phyloP scores from a whole-genome alignment of 2,797 vertebrate genomes.

The Alauda arvensis region DNA sequence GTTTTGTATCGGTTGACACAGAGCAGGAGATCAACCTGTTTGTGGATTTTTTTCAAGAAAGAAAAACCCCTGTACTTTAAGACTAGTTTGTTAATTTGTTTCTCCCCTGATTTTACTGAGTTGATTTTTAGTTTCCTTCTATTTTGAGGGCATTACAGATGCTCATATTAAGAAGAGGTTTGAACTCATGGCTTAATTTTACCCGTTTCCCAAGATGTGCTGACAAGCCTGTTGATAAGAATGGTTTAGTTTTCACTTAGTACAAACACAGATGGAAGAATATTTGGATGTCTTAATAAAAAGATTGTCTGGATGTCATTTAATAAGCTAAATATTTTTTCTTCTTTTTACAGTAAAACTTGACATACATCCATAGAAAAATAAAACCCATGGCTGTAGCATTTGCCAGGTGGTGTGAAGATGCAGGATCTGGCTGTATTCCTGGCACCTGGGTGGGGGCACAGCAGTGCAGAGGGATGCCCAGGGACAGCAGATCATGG shows the following conservation, averaged over 20 bases:
- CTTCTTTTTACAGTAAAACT: neutral
- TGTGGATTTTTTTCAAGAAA: neutral
- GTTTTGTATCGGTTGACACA: neutral
- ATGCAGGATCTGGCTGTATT: neutral
- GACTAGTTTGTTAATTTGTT: neutral
- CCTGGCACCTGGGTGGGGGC: neutral
- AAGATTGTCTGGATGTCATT: neutral
- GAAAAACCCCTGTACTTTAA: neutral
- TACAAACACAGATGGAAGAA: neutral
- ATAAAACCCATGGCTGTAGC: neutral
- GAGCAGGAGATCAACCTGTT: neutral
- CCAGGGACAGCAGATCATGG: neutral
- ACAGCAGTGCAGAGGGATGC: neutral
- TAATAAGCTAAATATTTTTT: neutral
- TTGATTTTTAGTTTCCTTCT: neutral
- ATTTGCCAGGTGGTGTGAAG: neutral
- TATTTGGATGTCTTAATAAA: neutral
- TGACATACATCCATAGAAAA: neutral
- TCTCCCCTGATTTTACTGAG: neutral
- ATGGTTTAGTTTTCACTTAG: neutral
- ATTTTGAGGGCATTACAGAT: neutral
- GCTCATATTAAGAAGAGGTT: neutral
- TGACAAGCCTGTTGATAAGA: neutral
- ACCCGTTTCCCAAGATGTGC: neutral
- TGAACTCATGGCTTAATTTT: neutral